Base-by-base conservation (phyloP, 2,888 invertebrate species). In the Ochropacha duplaris region DNA sequence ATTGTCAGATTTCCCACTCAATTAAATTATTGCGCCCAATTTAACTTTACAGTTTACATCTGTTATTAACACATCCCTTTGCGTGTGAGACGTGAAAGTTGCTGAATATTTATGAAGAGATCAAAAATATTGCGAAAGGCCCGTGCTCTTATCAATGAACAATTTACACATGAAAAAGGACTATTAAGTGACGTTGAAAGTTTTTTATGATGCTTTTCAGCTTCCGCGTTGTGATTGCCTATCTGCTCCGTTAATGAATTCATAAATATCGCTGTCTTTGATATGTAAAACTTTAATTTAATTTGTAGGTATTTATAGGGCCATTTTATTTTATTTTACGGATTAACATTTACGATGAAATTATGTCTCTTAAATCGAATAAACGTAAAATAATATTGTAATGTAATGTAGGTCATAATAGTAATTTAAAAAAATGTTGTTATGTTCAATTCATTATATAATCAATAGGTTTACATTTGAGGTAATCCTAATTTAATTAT, bases 81-180 rank as follows among this genome's bases (percentile, higher is more conserved):
- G 78, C 78, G 79, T 84, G 80, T 74, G 74, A 73, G 66, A 73
- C 71, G 86, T 77, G 87, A 90, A 89, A 90, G 90, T 76, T 65
- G 54, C 78, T 84, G 81, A 83, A 88, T 88, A 87, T 90, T 88
- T 86, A 88, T 87, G 83, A 86, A 81, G 76, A 79, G 74, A 81
- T 78, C 79, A 81, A 77, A 81, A 74, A 68, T 69, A 76, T 78
- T 68, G 71, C 70, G 73, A 79, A 80, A 78, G 70, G 69, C 68
- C 68, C 64, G 64, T 68, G 44, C 56, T 74, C 72, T 78, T 81
- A 80, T 79, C 80, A 79, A 80, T 76, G 70, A 76, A 79, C 76
- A 82, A 75, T 80, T 75, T 72, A 64, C 72, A 70, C 72, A 78
- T 74, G 73, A 74, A 78, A 31, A 83, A 82, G 75, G 80, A 80